These are phyloP conservation scores for Champsocephalus esox DNA, from an alignment of 2,797 vertebrate genomes.

Conservation along the genomic window DNA sequence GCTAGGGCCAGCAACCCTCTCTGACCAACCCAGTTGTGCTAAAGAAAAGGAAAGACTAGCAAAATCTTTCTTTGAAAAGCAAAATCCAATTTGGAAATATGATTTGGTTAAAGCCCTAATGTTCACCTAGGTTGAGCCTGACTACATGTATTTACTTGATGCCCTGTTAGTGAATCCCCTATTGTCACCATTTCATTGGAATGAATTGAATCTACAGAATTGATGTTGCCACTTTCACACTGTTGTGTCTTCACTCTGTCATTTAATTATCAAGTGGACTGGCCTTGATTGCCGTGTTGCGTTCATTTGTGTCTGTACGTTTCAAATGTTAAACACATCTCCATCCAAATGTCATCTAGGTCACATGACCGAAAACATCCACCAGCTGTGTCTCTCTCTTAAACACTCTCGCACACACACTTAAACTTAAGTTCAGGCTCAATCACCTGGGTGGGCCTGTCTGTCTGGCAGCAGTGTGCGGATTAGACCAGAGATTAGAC, in stretches of 20 bases:
- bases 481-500: conserved; percentile 81
- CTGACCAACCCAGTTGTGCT: no score
- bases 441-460: conserved; percentile 83
- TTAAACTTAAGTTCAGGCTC: conserved; percentile 65
- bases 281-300: background rate
- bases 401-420: conserved; percentile 35
- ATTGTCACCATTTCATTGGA: background rate
- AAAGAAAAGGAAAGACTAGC: no score
- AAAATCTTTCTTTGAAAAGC: no score
- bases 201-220: background rate
- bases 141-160: background rate
- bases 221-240: background rate
- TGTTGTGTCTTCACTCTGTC: background rate
- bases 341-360: conserved; percentile 24
- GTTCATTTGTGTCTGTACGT: background rate
- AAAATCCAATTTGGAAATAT: no score
- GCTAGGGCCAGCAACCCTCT: no score
- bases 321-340: conserved; percentile 19
- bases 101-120: no score
- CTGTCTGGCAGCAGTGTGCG: conserved; percentile 79
- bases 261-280: background rate
- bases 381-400: conserved; percentile 50
- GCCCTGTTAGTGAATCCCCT: no score
- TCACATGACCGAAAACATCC: conserved; percentile 55
- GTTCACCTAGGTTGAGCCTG: background rate